Evolutionary conservation across 2,888 invertebrate genomes (phyloP), one percentile per base, ranked within the genome.

Genomic region (Cryptus viduatorius): DNA sequence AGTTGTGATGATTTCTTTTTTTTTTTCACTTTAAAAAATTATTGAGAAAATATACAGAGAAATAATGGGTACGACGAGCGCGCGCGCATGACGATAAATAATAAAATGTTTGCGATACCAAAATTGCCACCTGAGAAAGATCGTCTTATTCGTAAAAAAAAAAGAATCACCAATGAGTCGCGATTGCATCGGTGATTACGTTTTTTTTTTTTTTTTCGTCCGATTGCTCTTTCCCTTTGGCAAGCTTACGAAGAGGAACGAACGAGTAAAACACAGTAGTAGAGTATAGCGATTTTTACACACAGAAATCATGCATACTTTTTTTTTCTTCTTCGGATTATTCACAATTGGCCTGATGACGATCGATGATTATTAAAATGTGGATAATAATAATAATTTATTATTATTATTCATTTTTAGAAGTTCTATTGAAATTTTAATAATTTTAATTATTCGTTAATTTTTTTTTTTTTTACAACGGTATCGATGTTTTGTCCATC

Each of bases 231-330:
- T 73, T 56, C 8, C 50, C 50, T 79, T 75, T 59, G 75, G 37
- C 65, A 53, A 67, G 76, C 67, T 84, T 72, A 50, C 75, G 16
- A 75, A 61, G 56, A 76, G 44, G 31, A 76, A 82, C 67, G 61
- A 68, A 50, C 56, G 48, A 84, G 75, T 71, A 73, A 78, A 37
- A 65, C 67, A 56, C 68, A 79, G 24, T 44, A 82, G 76, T 68
- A 59, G 44, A 42, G 65, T 42, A 83, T 68, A 82, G 71, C 71
- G 53, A 82, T 76, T 84, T 68, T 46, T 82, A 82, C 75, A 84
- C 79, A 84, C 69, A 82, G 69, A 82, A 50, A 84, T 65, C 84
- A 84, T 84, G 84, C 84, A 79, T 71, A 84, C 69, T 37, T 79
- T 53, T 50, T 56, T 19, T 24, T 19, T 31, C 24, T 84, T 44